phyloP scores from a whole-genome alignment of 2,113 vertebrate genomes.

The Anseranas semipalmata region DNA sequence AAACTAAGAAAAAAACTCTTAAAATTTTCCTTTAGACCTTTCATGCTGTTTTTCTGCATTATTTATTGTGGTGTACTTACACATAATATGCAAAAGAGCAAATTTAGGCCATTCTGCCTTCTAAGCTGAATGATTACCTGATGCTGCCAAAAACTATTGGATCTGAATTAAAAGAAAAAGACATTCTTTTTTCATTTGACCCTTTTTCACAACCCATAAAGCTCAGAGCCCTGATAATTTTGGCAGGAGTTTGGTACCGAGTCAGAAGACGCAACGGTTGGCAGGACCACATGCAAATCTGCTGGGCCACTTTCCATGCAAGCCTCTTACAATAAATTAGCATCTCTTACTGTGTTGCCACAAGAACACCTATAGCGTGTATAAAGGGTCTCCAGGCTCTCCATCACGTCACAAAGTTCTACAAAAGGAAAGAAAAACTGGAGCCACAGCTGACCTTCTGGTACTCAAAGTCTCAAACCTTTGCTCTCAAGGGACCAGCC shows the following conservation, averaged over 20 bases:
- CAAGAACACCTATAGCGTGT: not conserved
- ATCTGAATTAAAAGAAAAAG: not conserved
- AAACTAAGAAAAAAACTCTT: not conserved
- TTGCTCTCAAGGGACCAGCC: too few relatives aligned
- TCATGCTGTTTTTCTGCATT: not conserved
- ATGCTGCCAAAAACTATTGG: not conserved
- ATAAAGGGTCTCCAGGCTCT: not conserved
- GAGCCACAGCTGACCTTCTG: not conserved
- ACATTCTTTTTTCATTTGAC: not conserved
- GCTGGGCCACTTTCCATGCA: not conserved
- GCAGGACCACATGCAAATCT: not conserved
- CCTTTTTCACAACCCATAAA: not conserved
- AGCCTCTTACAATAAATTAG: not conserved
- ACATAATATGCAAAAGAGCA: conserved; percentile 22
- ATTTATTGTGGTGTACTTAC: conserved; percentile 31
- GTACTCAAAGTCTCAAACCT: not conserved
- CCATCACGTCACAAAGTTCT: too few relatives aligned
- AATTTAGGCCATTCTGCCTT: not conserved
- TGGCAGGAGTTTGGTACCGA: not conserved
- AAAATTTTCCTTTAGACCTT: not conserved
- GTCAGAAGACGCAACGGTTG: not conserved
- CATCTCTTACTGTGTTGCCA: too few relatives aligned
- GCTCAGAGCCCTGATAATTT: not conserved
- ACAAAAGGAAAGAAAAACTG: not conserved
- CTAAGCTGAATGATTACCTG: not conserved